A percentile compares a stretch with the other conserved stretches of the same genome.
phyloP scores from a whole-genome alignment of 2,113 vertebrate genomes.

The Tricholaema leucomelas region DNA sequence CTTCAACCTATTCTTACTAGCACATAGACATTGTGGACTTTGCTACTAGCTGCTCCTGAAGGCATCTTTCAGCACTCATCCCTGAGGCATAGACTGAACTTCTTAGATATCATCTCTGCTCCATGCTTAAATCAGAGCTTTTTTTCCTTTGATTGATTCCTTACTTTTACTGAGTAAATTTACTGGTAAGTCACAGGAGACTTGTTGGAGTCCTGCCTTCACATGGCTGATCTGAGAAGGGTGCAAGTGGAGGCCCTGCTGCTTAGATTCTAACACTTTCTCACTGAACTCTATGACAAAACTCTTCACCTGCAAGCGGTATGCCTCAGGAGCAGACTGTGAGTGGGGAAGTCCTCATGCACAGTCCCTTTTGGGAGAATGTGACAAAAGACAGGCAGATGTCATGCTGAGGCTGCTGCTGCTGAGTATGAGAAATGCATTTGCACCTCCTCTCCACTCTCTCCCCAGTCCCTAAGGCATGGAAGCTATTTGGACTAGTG shows the following conservation, averaged over 20 bases:
- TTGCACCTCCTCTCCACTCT: background rate
- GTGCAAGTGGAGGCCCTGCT: background rate
- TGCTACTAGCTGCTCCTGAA: background rate
- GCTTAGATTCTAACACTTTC: background rate
- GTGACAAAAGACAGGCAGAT: background rate
- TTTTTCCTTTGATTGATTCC: background rate
- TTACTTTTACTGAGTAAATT: background rate
- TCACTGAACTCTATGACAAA: background rate
- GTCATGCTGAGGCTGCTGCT: background rate
- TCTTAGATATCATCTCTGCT: background rate
- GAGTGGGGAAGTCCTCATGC: background rate
- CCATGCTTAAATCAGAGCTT: background rate
- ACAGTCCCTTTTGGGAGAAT: background rate
- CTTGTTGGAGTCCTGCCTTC: background rate
- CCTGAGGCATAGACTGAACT: background rate
- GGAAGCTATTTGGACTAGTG: background rate
- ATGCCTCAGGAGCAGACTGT: background rate
- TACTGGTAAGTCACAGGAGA: background rate
- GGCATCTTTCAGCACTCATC: background rate
- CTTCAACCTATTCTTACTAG: background rate
- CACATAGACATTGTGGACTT: fast-evolving
- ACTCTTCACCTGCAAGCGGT: background rate
- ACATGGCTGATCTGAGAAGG: background rate
- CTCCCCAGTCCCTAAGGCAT: background rate
- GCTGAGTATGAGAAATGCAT: background rate